Conservation (phyloP, 2,797 vertebrate species). For the Phoxinus dragarum region DNA sequence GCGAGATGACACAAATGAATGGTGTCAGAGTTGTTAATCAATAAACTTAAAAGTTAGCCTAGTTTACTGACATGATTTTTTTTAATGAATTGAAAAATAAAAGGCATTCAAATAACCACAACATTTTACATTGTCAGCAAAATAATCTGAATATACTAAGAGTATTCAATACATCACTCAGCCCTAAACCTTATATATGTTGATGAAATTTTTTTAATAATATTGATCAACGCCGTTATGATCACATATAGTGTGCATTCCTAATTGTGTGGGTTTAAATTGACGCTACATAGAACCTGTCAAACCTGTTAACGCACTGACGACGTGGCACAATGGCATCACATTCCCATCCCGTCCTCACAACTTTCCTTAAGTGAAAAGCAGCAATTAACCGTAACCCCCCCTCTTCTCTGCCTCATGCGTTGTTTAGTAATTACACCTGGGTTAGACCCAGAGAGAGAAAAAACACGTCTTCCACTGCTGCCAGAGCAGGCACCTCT, state of each 20-base stretch:
- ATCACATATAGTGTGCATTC: not conserved
- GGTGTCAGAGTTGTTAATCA: not conserved
- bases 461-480: not conserved
- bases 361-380: conserved; percentile 21
- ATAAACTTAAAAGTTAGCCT: not conserved
- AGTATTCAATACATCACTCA: not conserved
- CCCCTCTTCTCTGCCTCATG: conserved; percentile 60
- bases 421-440: conserved; percentile 63
- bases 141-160: not conserved
- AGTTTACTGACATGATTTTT: not conserved
- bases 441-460: conserved; percentile 20
- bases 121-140: not conserved
- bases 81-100: not conserved
- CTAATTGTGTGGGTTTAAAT: not conserved
- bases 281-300: not conserved
- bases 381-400: conserved; percentile 55
- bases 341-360: not conserved
- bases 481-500: conserved; percentile 23
- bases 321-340: not conserved
- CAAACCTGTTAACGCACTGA: conserved; percentile 15
- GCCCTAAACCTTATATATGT: not conserved
- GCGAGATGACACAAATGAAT: not conserved
- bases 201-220: not conserved
- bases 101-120: not conserved
- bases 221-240: not conserved